Percentiles rank a stretch among this genome's conserved stretches.
These are phyloP conservation scores for Clamator glandarius DNA, from an alignment of 2,797 vertebrate species.

Conservation along the genomic window DNA sequence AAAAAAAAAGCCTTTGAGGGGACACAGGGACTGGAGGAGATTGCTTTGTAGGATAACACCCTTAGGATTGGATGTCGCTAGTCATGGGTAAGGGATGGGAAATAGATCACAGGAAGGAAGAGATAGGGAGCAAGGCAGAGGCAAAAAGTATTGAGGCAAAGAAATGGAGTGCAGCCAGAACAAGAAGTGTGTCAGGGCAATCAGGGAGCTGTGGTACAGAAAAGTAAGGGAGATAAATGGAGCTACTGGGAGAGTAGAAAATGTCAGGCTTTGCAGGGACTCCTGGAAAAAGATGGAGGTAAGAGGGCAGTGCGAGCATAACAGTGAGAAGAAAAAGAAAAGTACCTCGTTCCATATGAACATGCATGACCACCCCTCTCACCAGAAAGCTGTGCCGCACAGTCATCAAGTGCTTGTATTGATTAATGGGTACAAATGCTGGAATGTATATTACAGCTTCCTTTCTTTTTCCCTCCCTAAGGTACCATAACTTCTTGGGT, in stretches of 20 bases:
- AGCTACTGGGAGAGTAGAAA: not conserved
- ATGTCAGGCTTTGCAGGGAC: not conserved
- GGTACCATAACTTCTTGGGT: conserved; percentile 98
- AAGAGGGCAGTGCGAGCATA: not conserved
- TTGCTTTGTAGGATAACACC: not conserved
- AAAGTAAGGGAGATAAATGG: not conserved
- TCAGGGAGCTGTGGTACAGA: not conserved
- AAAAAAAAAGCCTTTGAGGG: not conserved
- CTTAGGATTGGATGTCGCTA: not conserved
- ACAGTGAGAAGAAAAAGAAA: not conserved
- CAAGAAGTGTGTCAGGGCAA: not conserved
- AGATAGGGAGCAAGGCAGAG: not conserved
- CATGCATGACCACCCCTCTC: accelerated
- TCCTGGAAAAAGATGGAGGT: not conserved
- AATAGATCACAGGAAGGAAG: not conserved
- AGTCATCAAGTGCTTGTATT: not conserved
- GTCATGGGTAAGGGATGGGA: not conserved
- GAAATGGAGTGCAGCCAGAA: not conserved
- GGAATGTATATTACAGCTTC: not conserved
- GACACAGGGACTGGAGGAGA: not conserved
- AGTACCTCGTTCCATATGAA: not conserved
- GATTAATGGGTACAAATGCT: not conserved
- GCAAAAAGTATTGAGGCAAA: not conserved
- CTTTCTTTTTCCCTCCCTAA: conserved; percentile 68
- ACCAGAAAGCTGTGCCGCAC: not conserved